Conservation (phyloP, 2,797 vertebrate species). For the Natrix natrix region DNA sequence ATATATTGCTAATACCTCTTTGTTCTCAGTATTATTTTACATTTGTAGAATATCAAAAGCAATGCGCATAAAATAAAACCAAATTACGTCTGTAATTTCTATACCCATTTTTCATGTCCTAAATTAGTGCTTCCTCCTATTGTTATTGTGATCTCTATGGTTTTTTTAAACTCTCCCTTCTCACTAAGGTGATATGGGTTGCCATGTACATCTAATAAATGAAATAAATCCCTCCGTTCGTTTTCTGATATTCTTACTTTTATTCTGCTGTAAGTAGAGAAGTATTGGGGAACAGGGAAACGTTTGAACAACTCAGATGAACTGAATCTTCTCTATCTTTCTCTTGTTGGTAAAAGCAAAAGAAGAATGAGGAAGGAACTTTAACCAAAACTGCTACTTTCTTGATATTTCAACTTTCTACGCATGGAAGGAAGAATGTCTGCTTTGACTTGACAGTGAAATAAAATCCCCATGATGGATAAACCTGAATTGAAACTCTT, state of each 20-base stretch:
- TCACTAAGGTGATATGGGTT: neutral
- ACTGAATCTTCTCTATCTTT: neutral
- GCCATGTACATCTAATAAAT: neutral
- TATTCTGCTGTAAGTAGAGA: neutral
- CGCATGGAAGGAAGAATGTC: neutral
- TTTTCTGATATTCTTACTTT: neutral
- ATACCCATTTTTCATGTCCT: neutral
- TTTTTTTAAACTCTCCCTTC: neutral
- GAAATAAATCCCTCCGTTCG: neutral
- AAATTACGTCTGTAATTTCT: neutral
- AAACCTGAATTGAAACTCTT: neutral
- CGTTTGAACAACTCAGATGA: neutral
- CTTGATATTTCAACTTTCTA: neutral
- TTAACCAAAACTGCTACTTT: neutral
- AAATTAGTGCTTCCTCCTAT: neutral
- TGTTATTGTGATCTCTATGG: neutral
- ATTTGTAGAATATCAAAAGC: neutral
- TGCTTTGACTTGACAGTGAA: neutral
- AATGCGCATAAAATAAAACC: neutral
- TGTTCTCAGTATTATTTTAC: neutral
- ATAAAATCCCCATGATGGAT: neutral
- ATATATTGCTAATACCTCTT: neutral
- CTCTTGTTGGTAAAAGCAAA: neutral
- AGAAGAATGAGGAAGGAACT: neutral
- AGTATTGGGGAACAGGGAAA: neutral